Conservation (phyloP, 1,140 invertebrate species). For the Ectropis grisescens region DNA sequence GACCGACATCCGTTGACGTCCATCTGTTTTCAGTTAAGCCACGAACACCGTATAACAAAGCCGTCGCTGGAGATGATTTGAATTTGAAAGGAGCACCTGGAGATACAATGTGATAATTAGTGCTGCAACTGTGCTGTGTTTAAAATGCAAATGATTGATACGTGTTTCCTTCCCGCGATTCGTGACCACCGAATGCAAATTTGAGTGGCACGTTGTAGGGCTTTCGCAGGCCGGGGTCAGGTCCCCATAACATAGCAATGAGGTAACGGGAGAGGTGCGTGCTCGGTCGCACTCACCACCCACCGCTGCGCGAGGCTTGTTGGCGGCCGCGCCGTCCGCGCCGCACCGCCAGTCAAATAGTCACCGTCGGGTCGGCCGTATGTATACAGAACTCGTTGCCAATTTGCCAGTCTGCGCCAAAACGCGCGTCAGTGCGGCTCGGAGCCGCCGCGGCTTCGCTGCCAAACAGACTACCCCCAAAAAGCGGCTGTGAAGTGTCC, state of each 20-base stretch:
- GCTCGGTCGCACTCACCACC: conserved; percentile 54
- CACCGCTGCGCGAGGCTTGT: conserved; percentile 52
- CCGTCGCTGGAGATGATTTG: conserved; percentile 22
- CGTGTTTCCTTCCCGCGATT: too few relatives aligned
- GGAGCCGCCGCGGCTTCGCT: conserved; percentile 24
- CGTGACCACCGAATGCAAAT: conserved; percentile 15
- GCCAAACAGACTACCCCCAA: conserved; percentile 1
- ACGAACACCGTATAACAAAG: conserved; percentile 28
- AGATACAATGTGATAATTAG: conserved; percentile 12
- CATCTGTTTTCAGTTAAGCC: conserved; percentile 39
- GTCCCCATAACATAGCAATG: conserved; percentile 61
- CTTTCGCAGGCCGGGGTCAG: conserved; percentile 54
- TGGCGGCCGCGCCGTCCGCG: conserved; percentile 30
- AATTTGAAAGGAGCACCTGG: conserved; percentile 23
- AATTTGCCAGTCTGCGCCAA: conserved; percentile 52
- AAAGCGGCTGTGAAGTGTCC: conserved; percentile 34
- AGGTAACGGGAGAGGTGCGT: conserved; percentile 63
- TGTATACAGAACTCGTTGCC: conserved; percentile 36
- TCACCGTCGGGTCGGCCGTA: conserved; percentile 41
- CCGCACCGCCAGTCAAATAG: conserved; percentile 45
- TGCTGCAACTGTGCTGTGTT: not conserved
- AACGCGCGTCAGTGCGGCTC: conserved; percentile 32
- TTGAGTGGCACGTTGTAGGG: conserved; percentile 33
- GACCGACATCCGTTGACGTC: conserved; percentile 41
- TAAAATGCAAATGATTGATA: not conserved